Evolutionary conservation across 2,797 vertebrate species (phyloP), one percentile per base, ranked within the genome.

Genomic region (Sarcophilus harrisii): DNA sequence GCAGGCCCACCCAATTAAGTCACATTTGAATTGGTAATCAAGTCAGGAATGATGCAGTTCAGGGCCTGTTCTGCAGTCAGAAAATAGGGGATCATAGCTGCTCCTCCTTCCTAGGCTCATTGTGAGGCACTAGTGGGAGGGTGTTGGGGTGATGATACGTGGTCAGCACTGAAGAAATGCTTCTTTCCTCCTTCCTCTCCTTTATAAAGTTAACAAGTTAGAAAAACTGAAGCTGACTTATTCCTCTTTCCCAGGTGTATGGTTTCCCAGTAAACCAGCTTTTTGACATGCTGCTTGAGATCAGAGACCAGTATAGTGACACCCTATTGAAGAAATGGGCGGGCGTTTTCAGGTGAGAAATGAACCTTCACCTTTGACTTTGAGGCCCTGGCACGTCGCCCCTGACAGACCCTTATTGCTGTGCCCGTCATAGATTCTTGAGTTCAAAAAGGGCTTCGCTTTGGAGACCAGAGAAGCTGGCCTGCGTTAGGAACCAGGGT

Each of bases 271-370:
- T 99, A 96, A 99, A 99, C 58, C 99, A 99, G 97, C 98, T 99
- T 96, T 99, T 99, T n/a, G 99, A 99, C 98, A 99, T 99, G 99
- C 98, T 99, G 89, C 98, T 99, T 98, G 99, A 99, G 98, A 99
- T 99, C 98, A 99, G 99, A 97, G 99, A 99, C 91, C 99, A 99
- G 96, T 99, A 99, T 32, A 99, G 99, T 29, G 99, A 99, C 97
- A 99, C 99, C 96, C 98, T 99, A 95, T 99, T 99, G 57, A 99
- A 99, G 98, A 99, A 99, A 28, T 99, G 99, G 99, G 99, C 99
- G 13, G 94, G 99, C 62, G 99, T 99, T 93, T 99, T 99, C 99
- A 99, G 99, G 99, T 99, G 58, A 98, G 97, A 29, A 93, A 52
- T 92, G 6, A 60, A 52, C 1, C 13, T 66, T 66, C 32, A 5